Base-by-base conservation (phyloP, 1,140 invertebrate species). In the Phocides pigmalion region DNA sequence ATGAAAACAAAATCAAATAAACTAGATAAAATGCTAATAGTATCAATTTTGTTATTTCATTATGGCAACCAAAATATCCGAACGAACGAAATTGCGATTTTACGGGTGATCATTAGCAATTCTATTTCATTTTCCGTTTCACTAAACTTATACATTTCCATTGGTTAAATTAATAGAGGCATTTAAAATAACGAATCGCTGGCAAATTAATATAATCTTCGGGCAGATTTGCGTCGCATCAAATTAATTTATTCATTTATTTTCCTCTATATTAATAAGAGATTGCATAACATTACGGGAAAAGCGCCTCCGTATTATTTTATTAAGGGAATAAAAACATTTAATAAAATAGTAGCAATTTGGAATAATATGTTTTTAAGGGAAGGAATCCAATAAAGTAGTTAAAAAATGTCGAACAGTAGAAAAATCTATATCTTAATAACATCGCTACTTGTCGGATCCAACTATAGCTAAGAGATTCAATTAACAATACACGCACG, bases 131-230 rank as follows among this genome's bases (percentile, higher is more conserved):
- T 59, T 59, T 59, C 41, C 54, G 12, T 59, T 59, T 15, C 41
- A 59, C 54, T 46, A 32, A 59, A 47, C 41, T 59, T 59, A 59
- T 59, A 42, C 54, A 59, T 59, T 19, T 41, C 54, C 35, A 59
- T 59, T 47, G 35, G 25, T n/a, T 3, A 35, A 46, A 59, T 59
- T 59, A 59, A 59, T 59, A 19, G 25, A 47, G 16, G 41, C 39
- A 20, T 59, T 59, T 47, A 59, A 59, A 46, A 35, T 59, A 20
- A 59, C 54, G 44, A 47, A 59, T 59, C 6, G 42, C 25, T n/a
- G 39, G 20, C 11, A 15, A 44, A 58, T 59, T 46, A 46, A 20
- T 35, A 28, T 59, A 59, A 59, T 59, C 22, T 59, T 59, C 44
- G 19, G 53, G 12, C 20, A 15, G 3, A 42, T 25, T 41, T 42